Conservation (phyloP, 2,888 invertebrate species). For the Napeogenes inachia region DNA sequence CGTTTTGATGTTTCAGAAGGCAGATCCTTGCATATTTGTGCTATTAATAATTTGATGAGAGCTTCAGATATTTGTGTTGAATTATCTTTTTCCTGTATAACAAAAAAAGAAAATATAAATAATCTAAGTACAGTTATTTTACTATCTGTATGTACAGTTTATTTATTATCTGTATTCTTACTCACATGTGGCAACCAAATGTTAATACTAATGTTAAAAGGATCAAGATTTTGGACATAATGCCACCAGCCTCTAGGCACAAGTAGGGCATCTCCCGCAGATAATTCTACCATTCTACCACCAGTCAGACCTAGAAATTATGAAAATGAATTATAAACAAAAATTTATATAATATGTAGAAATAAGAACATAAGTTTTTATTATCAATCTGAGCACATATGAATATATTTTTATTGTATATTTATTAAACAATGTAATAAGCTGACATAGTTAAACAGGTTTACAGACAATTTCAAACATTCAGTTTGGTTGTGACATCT, state of each 20-base stretch:
- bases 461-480: too few species aligned
- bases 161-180: constrained; percentile 17
- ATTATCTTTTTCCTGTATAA: constrained; percentile 68
- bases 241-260: constrained; percentile 98
- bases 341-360: not conserved
- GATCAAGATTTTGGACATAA: constrained; percentile 92
- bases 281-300: constrained; percentile 80
- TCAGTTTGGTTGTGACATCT: too few species aligned
- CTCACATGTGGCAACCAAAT: constrained; percentile 85
- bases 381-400: too few species aligned
- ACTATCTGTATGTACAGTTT: not conserved
- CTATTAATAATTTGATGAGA: constrained; percentile 81
- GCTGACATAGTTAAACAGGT: too few species aligned
- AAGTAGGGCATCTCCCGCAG: constrained; percentile 91
- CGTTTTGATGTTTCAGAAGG: constrained; percentile 63
- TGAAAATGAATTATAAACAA: not conserved
- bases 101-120: constrained; percentile 6
- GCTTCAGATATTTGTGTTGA: constrained; percentile 78
- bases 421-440: too few species aligned
- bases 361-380: not conserved
- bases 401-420: too few species aligned
- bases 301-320: constrained; percentile 52
- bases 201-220: constrained; percentile 80
- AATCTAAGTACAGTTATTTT: not conserved
- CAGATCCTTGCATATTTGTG: constrained; percentile 77